Conservation (phyloP, 1,140 invertebrate genomes). For the Carposina sasakii region DNA sequence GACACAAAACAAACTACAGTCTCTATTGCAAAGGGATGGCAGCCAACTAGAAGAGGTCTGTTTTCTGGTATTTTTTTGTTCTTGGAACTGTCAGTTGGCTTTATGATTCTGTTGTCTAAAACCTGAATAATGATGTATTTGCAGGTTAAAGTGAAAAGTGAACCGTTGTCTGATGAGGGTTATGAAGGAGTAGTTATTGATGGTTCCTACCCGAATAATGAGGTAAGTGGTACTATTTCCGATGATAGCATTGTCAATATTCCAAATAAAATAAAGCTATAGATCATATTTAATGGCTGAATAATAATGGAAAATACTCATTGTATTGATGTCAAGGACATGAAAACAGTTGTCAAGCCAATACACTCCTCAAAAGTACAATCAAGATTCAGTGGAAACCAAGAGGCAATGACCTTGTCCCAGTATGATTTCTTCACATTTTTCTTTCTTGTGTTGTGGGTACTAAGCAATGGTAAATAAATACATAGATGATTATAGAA, state of each 20-base stretch:
- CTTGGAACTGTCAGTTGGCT: conserved; percentile 44
- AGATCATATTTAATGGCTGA: too few species aligned
- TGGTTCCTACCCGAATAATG: conserved; percentile 60
- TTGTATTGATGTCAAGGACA: conserved; percentile 63
- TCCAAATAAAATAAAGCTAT: too few species aligned
- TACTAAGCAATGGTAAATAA: too few species aligned
- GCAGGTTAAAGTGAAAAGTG: conserved; percentile 69
- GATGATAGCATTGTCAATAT: too few species aligned
- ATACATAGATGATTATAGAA: too few species aligned
- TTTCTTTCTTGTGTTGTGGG: too few species aligned
- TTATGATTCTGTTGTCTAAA: conserved; percentile 30
- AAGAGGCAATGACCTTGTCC: too few species aligned
- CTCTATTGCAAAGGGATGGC: conserved; percentile 66
- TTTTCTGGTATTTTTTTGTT: conserved; percentile 43
- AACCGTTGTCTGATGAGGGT: conserved; percentile 61
- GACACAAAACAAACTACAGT: conserved; percentile 72
- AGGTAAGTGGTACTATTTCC: conserved; percentile 49
- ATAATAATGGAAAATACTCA: too few species aligned
- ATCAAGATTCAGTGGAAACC: too few species aligned
- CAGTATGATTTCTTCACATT: too few species aligned
- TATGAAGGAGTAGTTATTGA: conserved; percentile 71
- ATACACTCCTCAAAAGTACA: too few species aligned
- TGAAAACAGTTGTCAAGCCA: conserved; percentile 36
- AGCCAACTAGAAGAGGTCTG: conserved; percentile 67
- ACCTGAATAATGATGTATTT: conserved; percentile 45